These are phyloP conservation scores for Dolichopus griseipennis DNA, from an alignment of 2,888 invertebrate genomes.

Conservation along the genomic window DNA sequence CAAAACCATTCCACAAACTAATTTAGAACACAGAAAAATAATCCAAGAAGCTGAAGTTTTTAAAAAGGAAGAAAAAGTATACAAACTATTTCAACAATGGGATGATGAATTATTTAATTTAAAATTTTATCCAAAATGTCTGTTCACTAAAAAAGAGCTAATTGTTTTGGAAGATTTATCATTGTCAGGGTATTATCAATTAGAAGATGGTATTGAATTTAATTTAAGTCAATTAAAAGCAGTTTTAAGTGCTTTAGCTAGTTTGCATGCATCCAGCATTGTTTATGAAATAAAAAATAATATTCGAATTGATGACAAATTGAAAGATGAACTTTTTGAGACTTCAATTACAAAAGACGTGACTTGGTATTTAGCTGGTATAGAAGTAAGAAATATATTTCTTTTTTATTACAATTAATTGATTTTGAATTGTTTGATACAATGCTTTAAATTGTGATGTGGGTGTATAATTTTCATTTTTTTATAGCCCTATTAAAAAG, in stretches of 20 bases:
- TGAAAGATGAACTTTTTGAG: conserved; percentile 28
- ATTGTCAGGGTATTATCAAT: conserved; percentile 27
- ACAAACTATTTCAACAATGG: conserved; percentile 28
- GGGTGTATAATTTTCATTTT: no score
- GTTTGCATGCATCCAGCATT: conserved; percentile 40
- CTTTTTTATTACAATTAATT: no score
- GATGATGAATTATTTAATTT: conserved; percentile 15
- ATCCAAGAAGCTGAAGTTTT: conserved; percentile 27
- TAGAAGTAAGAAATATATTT: conserved; percentile 23
- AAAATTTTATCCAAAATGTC: conserved; percentile 28
- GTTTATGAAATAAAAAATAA: conserved; percentile 35
- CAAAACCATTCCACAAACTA: conserved; percentile 29
- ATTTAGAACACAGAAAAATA: conserved; percentile 24
- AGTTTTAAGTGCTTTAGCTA: conserved; percentile 36
- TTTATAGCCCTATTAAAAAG: no score
- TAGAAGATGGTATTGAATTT: conserved; percentile 26
- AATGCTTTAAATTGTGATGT: no score
- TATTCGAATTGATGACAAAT: conserved; percentile 27
- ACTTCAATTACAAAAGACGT: conserved; percentile 28
- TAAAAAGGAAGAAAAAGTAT: conserved; percentile 30
- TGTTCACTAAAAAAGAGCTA: conserved; percentile 33
- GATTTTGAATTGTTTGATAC: no score
- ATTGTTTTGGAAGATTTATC: conserved; percentile 43
- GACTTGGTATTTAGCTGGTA: conserved; percentile 31
- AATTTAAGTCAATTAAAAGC: conserved; percentile 33